Evolutionary conservation across 2,113 vertebrate species (phyloP).

Genomic region (Penelope pileata): DNA sequence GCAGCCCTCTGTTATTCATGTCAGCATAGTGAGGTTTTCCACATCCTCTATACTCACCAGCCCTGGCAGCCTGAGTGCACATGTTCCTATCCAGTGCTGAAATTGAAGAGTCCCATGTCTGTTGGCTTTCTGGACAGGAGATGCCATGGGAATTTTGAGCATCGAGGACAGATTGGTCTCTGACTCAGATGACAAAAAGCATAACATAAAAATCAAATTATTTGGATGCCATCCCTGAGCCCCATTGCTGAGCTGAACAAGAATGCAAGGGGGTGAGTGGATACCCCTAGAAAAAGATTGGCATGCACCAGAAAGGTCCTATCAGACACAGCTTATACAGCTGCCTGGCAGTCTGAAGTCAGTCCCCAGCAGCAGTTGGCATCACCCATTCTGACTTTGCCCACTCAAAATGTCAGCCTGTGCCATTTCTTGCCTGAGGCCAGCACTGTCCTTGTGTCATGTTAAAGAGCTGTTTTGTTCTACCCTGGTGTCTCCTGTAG

Average conservation of each 20-base stretch:
- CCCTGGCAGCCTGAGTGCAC: accelerated
- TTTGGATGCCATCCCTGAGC: background rate
- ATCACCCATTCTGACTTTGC: background rate
- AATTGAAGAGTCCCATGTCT: background rate
- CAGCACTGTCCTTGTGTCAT: background rate
- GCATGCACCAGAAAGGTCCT: background rate
- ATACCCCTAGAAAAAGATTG: background rate
- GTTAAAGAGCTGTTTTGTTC: background rate
- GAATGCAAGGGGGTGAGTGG: background rate
- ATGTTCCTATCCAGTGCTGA: background rate
- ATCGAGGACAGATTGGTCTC: background rate
- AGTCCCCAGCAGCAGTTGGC: background rate
- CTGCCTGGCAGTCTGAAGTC: background rate
- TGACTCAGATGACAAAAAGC: background rate
- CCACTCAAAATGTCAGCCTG: background rate
- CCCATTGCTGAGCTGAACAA: background rate
- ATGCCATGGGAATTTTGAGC: background rate
- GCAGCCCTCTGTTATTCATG: background rate
- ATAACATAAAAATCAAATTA: background rate
- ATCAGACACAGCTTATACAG: background rate
- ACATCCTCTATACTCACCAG: background rate
- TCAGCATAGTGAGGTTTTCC: background rate
- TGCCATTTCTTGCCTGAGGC: background rate
- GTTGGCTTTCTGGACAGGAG: background rate
- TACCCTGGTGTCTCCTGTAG: background rate